Percentiles rank a stretch among this genome's conserved stretches.
Conservation (phyloP, 1,140 invertebrate genomes). For the Caerostris darwini region DNA sequence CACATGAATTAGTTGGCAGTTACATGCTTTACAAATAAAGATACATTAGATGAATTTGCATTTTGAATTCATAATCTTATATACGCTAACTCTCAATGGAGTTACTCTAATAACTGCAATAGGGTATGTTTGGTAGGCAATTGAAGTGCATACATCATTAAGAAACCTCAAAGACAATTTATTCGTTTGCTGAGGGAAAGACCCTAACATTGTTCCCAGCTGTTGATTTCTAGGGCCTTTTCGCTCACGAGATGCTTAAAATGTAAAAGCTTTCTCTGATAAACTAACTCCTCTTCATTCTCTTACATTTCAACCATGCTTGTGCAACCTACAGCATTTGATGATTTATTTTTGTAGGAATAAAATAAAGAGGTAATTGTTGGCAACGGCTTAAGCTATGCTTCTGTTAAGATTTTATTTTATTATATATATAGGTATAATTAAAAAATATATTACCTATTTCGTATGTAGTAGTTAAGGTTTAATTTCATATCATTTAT, state of each 20-base stretch:
- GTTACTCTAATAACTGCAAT: conserved; percentile 22
- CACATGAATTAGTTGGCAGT: conserved; percentile 12
- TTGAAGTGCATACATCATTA: conserved; percentile 39
- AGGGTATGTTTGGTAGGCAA: conserved; percentile 1
- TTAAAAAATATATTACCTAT: too few species aligned
- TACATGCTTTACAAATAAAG: conserved; percentile 11
- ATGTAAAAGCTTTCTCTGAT: neutral
- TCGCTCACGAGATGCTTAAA: neutral
- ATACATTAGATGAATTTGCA: conserved; percentile 16
- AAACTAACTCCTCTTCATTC: neutral
- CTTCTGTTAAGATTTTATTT: too few species aligned
- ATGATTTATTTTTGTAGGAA: neutral
- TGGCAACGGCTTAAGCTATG: neutral
- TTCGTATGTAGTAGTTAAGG: too few species aligned
- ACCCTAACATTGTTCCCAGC: neutral
- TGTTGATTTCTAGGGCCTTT: conserved; percentile 4
- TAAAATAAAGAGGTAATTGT: neutral
- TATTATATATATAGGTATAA: too few species aligned
- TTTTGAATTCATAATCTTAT: neutral
- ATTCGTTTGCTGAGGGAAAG: conserved; percentile 35
- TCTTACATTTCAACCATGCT: neutral
- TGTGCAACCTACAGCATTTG: neutral
- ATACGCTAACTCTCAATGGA: neutral
- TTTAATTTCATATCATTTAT: too few species aligned
- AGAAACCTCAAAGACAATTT: conserved; percentile 41